Evolutionary conservation across 2,888 invertebrate species (phyloP), one percentile per base, ranked within the genome.

Genomic region (Neoscelio sp.): DNA sequence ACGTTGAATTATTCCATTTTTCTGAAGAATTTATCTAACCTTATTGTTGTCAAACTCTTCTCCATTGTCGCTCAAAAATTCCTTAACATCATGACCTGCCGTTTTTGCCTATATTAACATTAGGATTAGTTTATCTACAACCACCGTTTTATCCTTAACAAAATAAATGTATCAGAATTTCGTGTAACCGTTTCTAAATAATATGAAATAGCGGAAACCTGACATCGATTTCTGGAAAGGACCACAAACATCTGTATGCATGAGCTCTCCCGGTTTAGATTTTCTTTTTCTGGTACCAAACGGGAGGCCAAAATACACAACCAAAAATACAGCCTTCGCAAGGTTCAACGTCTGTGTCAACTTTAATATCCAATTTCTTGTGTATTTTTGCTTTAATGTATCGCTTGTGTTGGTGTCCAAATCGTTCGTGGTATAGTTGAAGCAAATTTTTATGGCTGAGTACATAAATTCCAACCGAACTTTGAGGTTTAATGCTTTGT

Each of bases 211-310:
- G 7, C 40, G 18, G 7, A 10, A 38, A 6, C 23, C 56, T 1
- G 38, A 38, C 13, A 38, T 13, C 13, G 38, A 38, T 2, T 10
- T 1, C 4, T 56, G 13, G 3, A 56, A 23, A 10, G 40, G 56
- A 6, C 56, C 56, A 15, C 40, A 56, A 3, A 56, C 20, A 38
- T 40, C 56, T 12, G 56, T 56, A 13, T 56, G 56, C 4, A 56
- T 38, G 10, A 10, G 35, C 56, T 56, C 56, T 10, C 56, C 56
- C 20, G 56, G 38, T 38, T 38, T 38, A 5, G 13, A 12, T 13
- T n/a, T 13, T 6, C 38, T 38, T 2, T 6, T n/a, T 10, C 38
- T 5, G 12, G 38, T 13, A n/a, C 38, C 38, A 38, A 38, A 38
- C 3, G 26, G 7, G 7, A 26, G 26, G n/a, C 7, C 26, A 7